Evolutionary conservation across 1,140 invertebrate genomes (phyloP).

Genomic region (Calycopis cecrops): DNA sequence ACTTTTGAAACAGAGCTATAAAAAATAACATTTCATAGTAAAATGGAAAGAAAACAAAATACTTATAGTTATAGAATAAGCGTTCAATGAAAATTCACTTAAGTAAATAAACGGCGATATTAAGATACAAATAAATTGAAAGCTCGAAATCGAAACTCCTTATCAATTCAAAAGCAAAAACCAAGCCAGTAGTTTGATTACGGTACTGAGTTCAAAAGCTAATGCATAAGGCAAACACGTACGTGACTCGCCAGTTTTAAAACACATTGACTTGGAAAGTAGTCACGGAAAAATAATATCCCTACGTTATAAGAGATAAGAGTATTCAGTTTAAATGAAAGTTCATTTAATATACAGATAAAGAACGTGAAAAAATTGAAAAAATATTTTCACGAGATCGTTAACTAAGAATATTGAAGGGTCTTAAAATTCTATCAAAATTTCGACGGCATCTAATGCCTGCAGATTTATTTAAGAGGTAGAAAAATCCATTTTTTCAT

Average conservation of each 20-base stretch:
- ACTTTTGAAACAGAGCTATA: no score
- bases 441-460: slow-evolving; percentile 12
- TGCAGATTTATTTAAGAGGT: slow-evolving; percentile 36
- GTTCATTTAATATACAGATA: slow-evolving; percentile 2
- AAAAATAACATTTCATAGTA: no score
- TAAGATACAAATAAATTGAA: slow-evolving; percentile 7
- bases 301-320: slow-evolving; percentile 13
- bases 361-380: slow-evolving; percentile 1
- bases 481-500: slow-evolving; percentile 23
- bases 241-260: slow-evolving; percentile 7
- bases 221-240: slow-evolving; percentile 14
- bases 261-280: neutral
- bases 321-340: neutral
- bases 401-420: slow-evolving; percentile 10
- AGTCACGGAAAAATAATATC: slow-evolving; percentile 7
- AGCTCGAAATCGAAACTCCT: neutral
- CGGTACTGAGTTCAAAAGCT: slow-evolving; percentile 13
- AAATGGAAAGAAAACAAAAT: no score
- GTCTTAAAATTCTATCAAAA: slow-evolving; percentile 13
- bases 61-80: no score
- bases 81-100: no score
- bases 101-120: no score
- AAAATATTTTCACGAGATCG: slow-evolving; percentile 6
- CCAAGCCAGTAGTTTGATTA: slow-evolving; percentile 15
- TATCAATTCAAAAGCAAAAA: slow-evolving; percentile 8